A percentile compares a stretch with the other conserved stretches of the same genome.
Conservation (phyloP, 92 coral and sea anemone species). For the Palythoa grandiflora region DNA sequence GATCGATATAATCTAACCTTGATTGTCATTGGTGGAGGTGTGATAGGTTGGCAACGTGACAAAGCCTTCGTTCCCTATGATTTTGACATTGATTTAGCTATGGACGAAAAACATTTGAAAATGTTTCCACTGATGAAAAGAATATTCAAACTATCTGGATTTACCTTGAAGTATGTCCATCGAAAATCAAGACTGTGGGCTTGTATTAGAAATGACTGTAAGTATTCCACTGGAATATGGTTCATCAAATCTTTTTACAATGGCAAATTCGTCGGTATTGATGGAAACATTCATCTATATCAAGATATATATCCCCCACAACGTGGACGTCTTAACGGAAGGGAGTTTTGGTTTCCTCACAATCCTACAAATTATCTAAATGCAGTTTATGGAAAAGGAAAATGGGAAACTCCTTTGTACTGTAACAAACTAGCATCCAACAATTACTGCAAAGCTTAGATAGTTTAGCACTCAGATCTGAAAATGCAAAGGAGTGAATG, state of each 20-base stretch:
- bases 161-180: not conserved
- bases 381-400: too few relatives aligned
- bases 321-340: conserved; percentile 26
- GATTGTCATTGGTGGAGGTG: conserved; percentile 38
- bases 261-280: not conserved
- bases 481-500: too few relatives aligned
- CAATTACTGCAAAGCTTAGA: too few relatives aligned
- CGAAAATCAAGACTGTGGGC: not conserved
- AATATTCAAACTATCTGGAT: not conserved
- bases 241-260: not conserved
- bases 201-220: conserved; percentile 6
- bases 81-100: conserved; percentile 25
- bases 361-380: too few relatives aligned
- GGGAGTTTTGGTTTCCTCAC: conserved; percentile 44
- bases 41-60: too few relatives aligned
- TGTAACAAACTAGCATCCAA: too few relatives aligned
- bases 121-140: not conserved
- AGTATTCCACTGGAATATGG: conserved; percentile 4
- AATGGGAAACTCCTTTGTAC: too few relatives aligned
- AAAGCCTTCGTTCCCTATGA: too few relatives aligned
- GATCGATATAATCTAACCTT: too few relatives aligned
- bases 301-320: conserved; percentile 33
- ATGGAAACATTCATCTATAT: not conserved
- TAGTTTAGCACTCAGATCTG: too few relatives aligned
- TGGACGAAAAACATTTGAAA: not conserved